These are phyloP conservation scores for Hydropsyche tenuis DNA, from an alignment of 1,140 invertebrate genomes.

Conservation along the genomic window DNA sequence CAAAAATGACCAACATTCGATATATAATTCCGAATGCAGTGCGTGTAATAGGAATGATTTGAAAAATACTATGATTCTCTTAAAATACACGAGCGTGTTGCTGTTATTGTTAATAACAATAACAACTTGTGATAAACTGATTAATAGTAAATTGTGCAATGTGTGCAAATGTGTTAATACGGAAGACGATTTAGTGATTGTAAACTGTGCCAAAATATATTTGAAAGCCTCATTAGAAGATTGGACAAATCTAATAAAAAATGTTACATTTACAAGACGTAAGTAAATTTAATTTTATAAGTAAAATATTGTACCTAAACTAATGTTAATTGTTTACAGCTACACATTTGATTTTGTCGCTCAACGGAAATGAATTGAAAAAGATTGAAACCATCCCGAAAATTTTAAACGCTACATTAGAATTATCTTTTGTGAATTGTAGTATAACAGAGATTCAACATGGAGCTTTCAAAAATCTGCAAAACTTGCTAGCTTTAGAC, in stretches of 20 bases:
- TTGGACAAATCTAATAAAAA: neutral
- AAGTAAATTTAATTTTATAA: neutral
- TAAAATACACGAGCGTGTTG: neutral
- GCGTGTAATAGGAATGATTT: too few relatives aligned
- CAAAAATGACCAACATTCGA: too few relatives aligned
- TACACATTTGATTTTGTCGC: conserved; percentile 55
- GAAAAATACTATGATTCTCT: neutral
- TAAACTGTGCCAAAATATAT: conserved; percentile 9
- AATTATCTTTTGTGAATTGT: conserved; percentile 60
- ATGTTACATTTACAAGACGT: neutral
- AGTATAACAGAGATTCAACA: conserved; percentile 65
- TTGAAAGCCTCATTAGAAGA: neutral
- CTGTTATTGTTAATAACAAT: neutral
- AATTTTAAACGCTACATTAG: conserved; percentile 54
- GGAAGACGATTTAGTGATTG: conserved; percentile 3
- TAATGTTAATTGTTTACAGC: conserved; percentile 52
- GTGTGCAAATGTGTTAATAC: conserved; percentile 15
- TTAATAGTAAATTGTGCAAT: conserved; percentile 23
- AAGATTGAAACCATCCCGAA: conserved; percentile 54
- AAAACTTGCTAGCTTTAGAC: conserved; percentile 71
- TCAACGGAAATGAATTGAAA: conserved; percentile 58
- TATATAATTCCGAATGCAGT: too few relatives aligned
- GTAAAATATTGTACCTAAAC: neutral
- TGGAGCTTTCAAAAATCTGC: conserved; percentile 69
- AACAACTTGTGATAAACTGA: neutral